These are phyloP conservation scores for Podilymbus podiceps DNA, from an alignment of 2,113 vertebrate genomes.

Conservation along the genomic window DNA sequence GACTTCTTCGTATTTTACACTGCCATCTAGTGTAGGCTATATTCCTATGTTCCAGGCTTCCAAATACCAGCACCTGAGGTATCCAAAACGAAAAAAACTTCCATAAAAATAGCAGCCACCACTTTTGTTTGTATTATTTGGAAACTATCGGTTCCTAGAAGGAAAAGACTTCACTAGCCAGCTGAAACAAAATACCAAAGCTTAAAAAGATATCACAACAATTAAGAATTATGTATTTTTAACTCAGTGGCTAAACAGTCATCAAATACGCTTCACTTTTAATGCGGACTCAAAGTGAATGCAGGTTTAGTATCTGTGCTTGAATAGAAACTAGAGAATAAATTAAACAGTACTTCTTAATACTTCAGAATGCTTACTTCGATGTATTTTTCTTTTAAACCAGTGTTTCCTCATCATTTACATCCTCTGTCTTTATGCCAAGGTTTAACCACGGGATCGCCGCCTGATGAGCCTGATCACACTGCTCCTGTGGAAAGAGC, in stretches of 20 bases:
- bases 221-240: not conserved
- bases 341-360: not conserved
- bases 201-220: not conserved
- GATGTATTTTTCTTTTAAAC: not conserved
- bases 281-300: not conserved
- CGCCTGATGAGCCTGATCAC: not conserved
- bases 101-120: not conserved
- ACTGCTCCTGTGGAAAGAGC: not conserved
- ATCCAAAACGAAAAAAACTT: not conserved
- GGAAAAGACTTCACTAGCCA: not conserved
- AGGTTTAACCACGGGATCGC: not conserved
- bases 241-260: not conserved
- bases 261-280: not conserved
- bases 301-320: not conserved
- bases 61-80: not conserved
- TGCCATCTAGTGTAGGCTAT: constrained; percentile 74
- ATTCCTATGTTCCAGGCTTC: not conserved
- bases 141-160: not conserved
- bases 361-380: not conserved
- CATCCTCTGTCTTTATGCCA: not conserved
- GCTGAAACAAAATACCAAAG: not conserved
- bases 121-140: not conserved
- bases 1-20: constrained; percentile 48
- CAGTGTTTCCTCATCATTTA: not conserved
- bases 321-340: not conserved